Evolutionary conservation across 2,797 vertebrate species (phyloP).

Genomic region (Tapirus indicus): DNA sequence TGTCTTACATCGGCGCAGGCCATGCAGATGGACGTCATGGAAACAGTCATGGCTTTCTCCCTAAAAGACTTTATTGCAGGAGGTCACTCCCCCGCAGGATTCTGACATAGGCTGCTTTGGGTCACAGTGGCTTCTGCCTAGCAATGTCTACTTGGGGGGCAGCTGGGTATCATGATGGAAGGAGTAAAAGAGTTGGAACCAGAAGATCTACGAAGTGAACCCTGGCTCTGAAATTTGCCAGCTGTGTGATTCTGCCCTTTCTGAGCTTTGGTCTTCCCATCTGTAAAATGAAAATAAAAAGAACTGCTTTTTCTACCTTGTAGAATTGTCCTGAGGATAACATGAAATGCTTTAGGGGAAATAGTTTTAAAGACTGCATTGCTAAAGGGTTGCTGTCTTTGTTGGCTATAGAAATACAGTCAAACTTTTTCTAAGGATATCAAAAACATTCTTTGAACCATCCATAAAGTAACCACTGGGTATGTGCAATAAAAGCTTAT

Average conservation of each 20-base stretch:
- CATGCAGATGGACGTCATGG: background rate
- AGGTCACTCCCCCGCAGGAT: fast-evolving
- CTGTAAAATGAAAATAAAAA: slow-evolving; percentile 56
- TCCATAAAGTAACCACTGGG: background rate
- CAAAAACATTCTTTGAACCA: background rate
- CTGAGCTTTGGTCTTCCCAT: background rate
- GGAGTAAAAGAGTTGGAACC: background rate
- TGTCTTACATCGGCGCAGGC: background rate
- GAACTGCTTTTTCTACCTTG: slow-evolving; percentile 12
- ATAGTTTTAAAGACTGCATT: background rate
- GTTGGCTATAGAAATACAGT: background rate
- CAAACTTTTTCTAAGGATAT: background rate
- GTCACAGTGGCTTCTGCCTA: background rate
- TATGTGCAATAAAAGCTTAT: background rate
- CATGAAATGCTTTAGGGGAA: slow-evolving; percentile 16
- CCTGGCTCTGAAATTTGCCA: background rate
- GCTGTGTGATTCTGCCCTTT: background rate
- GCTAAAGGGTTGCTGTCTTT: background rate
- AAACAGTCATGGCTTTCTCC: background rate
- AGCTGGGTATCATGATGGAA: background rate
- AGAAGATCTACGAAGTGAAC: background rate
- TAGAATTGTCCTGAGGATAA: slow-evolving; percentile 10
- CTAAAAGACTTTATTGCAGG: background rate
- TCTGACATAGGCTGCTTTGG: background rate
- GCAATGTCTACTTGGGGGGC: background rate